phyloP scores from a whole-genome alignment of 1,140 invertebrate genomes.

The Andricus grossulariae region DNA sequence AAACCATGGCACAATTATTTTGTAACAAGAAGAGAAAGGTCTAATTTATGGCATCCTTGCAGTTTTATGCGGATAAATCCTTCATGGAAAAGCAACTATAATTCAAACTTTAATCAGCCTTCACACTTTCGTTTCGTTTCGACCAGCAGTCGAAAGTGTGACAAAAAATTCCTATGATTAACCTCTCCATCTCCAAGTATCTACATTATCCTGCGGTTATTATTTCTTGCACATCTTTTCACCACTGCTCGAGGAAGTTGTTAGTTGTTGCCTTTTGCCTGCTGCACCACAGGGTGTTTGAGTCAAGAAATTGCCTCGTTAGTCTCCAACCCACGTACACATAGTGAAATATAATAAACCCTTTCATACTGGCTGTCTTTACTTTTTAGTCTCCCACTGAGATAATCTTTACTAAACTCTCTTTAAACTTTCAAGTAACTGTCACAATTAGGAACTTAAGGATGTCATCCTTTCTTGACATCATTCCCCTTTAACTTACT shows the following conservation, averaged over 20 bases:
- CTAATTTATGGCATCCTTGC: constrained; percentile 48
- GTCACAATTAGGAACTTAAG: constrained; percentile 7
- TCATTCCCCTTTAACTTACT: background rate
- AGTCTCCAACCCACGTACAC: constrained; percentile 14
- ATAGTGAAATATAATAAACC: constrained; percentile 9
- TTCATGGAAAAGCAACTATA: constrained; percentile 21
- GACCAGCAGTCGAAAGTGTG: constrained; percentile 35
- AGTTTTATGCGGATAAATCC: constrained; percentile 40
- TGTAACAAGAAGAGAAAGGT: constrained; percentile 51
- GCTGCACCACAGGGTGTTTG: constrained; percentile 15
- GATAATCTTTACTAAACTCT: constrained; percentile 18
- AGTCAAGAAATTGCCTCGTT: constrained; percentile 27
- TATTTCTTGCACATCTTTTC: constrained; percentile 8
- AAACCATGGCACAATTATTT: constrained; percentile 52
- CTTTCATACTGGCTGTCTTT: constrained; percentile 18
- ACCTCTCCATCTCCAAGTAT: background rate
- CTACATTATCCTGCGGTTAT: background rate
- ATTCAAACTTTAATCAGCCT: constrained; percentile 37
- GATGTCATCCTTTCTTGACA: background rate
- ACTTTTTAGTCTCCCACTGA: constrained; percentile 13
- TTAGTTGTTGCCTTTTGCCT: background rate
- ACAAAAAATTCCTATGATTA: constrained; percentile 11
- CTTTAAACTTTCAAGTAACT: constrained; percentile 22
- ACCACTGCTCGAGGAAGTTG: constrained; percentile 20
- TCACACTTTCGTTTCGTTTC: constrained; percentile 48